phyloP scores from a whole-genome alignment of 2,113 vertebrate genomes.

The Myiozetetes cayanensis region DNA sequence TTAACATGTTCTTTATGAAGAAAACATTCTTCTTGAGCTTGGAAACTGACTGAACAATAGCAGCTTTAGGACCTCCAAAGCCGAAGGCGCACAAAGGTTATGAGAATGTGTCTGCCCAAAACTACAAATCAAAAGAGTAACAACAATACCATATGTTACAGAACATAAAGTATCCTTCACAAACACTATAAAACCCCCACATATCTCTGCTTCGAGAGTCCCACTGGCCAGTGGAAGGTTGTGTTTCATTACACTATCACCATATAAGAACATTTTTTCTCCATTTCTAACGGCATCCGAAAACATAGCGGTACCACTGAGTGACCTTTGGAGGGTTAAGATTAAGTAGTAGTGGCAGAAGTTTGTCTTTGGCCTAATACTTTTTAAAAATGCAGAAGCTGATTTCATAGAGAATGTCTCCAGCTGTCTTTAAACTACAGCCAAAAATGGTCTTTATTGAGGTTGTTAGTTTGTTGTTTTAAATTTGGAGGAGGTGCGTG shows the following conservation, averaged over 20 bases:
- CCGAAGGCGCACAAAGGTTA: constrained; percentile 81
- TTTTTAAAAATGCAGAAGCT: constrained; percentile 30
- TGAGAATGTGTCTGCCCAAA: constrained; percentile 79
- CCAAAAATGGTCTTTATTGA: not conserved
- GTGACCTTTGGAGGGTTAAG: constrained; percentile 27
- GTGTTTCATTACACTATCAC: constrained; percentile 52
- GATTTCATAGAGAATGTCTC: not conserved
- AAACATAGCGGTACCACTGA: not conserved
- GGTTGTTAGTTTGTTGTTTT: not conserved
- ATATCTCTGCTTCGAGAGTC: constrained; percentile 61
- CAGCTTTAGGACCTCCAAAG: constrained; percentile 75
- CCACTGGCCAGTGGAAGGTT: constrained; percentile 47
- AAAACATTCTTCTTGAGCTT: constrained; percentile 59
- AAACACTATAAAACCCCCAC: constrained; percentile 62
- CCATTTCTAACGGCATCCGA: not conserved
- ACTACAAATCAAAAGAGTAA: constrained; percentile 82
- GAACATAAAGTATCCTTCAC: constrained; percentile 70
- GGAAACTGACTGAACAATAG: constrained; percentile 64
- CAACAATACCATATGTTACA: constrained; percentile 83
- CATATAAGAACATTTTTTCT: constrained; percentile 55
- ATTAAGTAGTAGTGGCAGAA: constrained; percentile 55
- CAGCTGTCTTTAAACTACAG: constrained; percentile 5
- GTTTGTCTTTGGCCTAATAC: constrained; percentile 27
- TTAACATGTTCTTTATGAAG: constrained; percentile 66
- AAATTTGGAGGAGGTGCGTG: not conserved